Percentiles rank a stretch among this genome's conserved stretches.
These are phyloP conservation scores for Ammodramus savannarum DNA, from an alignment of 2,113 vertebrate species.

Conservation along the genomic window DNA sequence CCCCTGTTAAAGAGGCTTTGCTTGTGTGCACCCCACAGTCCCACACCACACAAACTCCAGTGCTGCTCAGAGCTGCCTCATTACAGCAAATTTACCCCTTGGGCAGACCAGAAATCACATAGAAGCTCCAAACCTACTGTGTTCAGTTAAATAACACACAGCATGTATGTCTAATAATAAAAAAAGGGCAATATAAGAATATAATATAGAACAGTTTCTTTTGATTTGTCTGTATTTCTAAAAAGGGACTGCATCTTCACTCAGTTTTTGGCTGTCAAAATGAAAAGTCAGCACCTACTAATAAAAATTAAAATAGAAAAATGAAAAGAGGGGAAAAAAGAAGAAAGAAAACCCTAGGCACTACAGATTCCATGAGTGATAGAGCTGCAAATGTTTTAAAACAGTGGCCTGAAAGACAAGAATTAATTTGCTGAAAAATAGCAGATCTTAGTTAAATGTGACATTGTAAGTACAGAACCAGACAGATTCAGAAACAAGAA, in stretches of 20 bases:
- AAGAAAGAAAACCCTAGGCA: background rate
- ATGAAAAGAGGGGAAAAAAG: background rate
- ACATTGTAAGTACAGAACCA: background rate
- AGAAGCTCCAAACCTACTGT: accelerated
- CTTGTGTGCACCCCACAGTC: background rate
- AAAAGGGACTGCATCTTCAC: background rate
- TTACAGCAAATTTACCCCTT: background rate
- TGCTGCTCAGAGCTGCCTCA: background rate
- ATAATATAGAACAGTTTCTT: background rate
- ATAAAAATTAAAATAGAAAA: background rate
- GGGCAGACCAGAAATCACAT: background rate
- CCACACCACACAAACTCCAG: background rate
- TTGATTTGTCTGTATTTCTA: background rate
- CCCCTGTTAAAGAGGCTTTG: background rate
- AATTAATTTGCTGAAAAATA: conserved; percentile 9
- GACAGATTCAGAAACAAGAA: conserved; percentile 11
- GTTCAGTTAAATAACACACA: background rate
- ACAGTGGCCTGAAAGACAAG: background rate
- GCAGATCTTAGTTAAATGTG: conserved; percentile 5
- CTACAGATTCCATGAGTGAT: background rate
- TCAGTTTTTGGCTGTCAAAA: background rate
- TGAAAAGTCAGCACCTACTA: background rate
- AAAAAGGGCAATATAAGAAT: too few relatives aligned
- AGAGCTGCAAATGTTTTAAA: conserved; percentile 2
- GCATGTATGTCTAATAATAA: background rate